Base-by-base conservation (phyloP, 2,797 vertebrate genomes). In the Enteromius radiatus region DNA sequence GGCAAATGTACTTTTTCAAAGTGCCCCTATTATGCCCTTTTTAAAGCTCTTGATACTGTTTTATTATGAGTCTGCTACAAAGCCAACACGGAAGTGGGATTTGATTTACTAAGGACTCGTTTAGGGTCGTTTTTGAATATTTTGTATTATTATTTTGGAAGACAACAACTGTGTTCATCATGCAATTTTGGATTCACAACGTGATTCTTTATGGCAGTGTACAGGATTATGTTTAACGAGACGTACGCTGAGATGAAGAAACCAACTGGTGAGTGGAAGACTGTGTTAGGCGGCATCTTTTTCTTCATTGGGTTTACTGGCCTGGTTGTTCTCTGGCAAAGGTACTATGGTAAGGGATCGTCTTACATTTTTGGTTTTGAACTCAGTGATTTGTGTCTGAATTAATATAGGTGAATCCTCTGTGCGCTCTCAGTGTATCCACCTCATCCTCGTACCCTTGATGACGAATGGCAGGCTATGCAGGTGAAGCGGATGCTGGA, bases 301-400 rank as follows among this genome's bases (percentile, higher is more conserved):
- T 80, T 96, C 81, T 95, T 96, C 33, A 0, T 95, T 0, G 96
- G 96, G n/a, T 3, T 96, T 49, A 96, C 96, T 0, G 96, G 94
- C 17, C 91, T 97, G 67, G 6, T 97, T 28, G 90, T 96, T 33
- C 92, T 93, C 91, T 97, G 96, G 97, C 95, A 96, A 89, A 84
- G 80, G 0, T 0, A 84, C 82, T 94, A 94, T 0, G 96, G 96
- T 97, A 88, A 91, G 88, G 56, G 28, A 11, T 17, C 1, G 23
- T 17, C 11, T 33, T 26, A 1, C 2, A n/a, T 19, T 45, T 41
- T 6, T 8, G 59, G 1, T 1, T 28, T 77, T 38, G 8, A 1
- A 47, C 11, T 65, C 3, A 47, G 0, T 80, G 3, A 9, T 33
- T 64, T 41, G 54, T 64, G 4, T 19, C 10, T 9, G 41, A 38